Evolutionary conservation across 53 echinoderm and acorn worm genomes (phyloP), one percentile per base, ranked within the genome.

Genomic region (Henricia sp.): DNA sequence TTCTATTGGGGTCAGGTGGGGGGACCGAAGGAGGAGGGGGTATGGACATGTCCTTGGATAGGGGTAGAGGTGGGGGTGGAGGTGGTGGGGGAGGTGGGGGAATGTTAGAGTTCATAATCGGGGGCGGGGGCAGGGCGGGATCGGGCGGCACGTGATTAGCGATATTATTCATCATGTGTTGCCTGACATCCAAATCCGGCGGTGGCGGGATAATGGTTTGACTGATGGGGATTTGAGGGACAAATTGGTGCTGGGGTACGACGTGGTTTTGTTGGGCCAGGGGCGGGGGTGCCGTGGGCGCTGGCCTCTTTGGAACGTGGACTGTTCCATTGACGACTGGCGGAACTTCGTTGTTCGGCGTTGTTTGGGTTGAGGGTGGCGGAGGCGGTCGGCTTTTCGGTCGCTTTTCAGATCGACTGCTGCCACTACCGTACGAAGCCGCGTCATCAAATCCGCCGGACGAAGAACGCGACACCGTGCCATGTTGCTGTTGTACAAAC

Each of bases 21-120:
- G 91, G 87, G 38, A 76, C 87, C 51, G 50, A 41, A 11, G 88
- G 88, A 20, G 69, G 84, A 20, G 88, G 88, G n/a, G 89, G 88
- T 38, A 83, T 83, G 42, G 90, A 66, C 28, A 62, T 68, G 20
- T 54, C 57, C 6, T 26, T 20, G 2, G 52, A 39, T 17, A 40
- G 50, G 1, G 68, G 48, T 1, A 69, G 74, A 1, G 91, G 82
- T 1, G 91, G 83, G 8, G 84, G 84, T 8, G 68, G 85, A 38
- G 93, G 94, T 1, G 88, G 93, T 4, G 91, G 91, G 27, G 91
- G 86, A 25, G 92, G 84, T 23, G 82, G 74, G 24, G 91, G 91
- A 67, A 88, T 78, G 40, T 86, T 83, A 40, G 86, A 63, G 60
- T 76, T 72, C 38, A 75, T 65, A 20, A 82, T 44, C 1, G 87